Evolutionary conservation across 2,888 invertebrate species (phyloP), one percentile per base, ranked within the genome.

Genomic region (Watsonalla binaria): DNA sequence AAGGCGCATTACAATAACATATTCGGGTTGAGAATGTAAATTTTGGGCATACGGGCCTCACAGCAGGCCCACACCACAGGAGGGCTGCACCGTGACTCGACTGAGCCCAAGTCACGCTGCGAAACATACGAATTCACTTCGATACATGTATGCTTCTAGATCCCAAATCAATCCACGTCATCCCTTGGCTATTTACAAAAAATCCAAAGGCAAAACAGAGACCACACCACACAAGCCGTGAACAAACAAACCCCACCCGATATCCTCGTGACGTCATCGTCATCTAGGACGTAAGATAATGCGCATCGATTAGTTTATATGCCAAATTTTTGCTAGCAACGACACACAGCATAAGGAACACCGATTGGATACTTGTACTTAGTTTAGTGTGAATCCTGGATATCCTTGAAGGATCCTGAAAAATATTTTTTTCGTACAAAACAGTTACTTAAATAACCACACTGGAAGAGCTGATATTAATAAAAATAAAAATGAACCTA

Each of bases 91-190:
- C 82, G 77, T 79, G 78, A 70, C 78, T 78, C 76, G 81, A 80
- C 83, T 83, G 74, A 78, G 82, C 81, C 77, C 68, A 70, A 71
- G 83, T 72, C 90, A 90, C 76, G 90, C 90, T 87, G 90, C 72
- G 90, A 80, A 83, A 90, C 90, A 90, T 81, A 85, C 80, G 73
- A 87, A 87, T 80, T 79, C 85, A 84, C 88, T 90, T 87, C 74
- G 67, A 79, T 76, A 73, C 78, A 74, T 80, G 76, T 78, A 72
- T 68, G 68, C 66, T 66, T 74, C 76, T 66, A 72, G 70, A 73
- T 71, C 76, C 78, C 72, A 77, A 77, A 88, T 89, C 84, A 86
- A 89, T 87, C 78, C 66, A 72, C 74, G 80, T 84, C 84, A 78
- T 66, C 66, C 63, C 72, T 69, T 69, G 74, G 75, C 76, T 77